Percentiles rank a stretch among this genome's conserved stretches.
phyloP scores from a whole-genome alignment of 2,113 vertebrate genomes.

The Saccopteryx bilineata region DNA sequence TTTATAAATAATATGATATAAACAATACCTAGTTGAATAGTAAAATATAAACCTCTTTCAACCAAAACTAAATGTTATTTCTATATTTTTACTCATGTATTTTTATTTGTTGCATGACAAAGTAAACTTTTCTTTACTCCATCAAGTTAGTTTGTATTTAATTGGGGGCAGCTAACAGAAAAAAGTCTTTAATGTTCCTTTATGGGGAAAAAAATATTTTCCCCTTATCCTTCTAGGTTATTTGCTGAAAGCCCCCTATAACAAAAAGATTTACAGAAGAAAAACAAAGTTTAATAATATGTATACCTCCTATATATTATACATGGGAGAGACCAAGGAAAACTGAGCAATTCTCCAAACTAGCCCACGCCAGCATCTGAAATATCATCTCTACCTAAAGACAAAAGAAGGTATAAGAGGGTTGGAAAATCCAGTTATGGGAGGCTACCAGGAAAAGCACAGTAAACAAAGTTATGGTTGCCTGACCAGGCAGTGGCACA shows the following conservation, averaged over 20 bases:
- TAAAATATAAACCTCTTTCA: constrained; percentile 34
- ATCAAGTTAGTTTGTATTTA: constrained; percentile 4
- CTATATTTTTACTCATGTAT: constrained; percentile 19
- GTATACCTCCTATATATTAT: neutral
- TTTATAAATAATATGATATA: constrained; percentile 30
- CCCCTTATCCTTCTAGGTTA: neutral
- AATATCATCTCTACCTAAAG: neutral
- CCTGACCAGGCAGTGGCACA: too few species aligned
- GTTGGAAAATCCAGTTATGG: neutral
- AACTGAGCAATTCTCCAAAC: neutral
- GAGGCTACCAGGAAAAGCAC: neutral
- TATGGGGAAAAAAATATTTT: neutral
- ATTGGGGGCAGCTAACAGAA: neutral
- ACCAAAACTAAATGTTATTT: neutral
- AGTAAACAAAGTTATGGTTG: neutral
- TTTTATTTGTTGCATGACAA: constrained; percentile 40
- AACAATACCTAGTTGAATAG: neutral
- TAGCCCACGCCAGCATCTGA: neutral
- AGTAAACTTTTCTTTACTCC: constrained; percentile 29
- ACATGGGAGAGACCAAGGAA: neutral
- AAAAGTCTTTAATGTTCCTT: neutral
- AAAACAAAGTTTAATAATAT: neutral
- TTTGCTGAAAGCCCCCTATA: neutral
- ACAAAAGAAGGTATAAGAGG: neutral
- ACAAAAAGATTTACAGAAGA: neutral